Evolutionary conservation across 2,113 vertebrate genomes (phyloP), one percentile per base, ranked within the genome.

Genomic region (Sinocyclocheilus maitianheensis): DNA sequence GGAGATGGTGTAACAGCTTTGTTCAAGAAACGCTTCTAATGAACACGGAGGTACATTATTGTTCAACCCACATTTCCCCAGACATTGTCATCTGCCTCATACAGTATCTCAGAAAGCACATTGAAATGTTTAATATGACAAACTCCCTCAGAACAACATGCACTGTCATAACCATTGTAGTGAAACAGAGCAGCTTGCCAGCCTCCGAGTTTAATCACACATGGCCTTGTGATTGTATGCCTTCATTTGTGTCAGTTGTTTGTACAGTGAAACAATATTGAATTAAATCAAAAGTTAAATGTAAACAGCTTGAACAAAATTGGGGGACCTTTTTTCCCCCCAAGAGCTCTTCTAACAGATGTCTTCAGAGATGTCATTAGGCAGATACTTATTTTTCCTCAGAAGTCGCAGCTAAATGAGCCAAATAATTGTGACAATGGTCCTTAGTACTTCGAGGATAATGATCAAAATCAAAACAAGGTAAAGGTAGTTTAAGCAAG

Each of bases 221-320:
- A 76, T n/a, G 55, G 3, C 34, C 34, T 62, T 72, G 67, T 72
- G 12, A 74, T 81, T 69, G 46, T 37, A 87, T 48, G 14, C 30
- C 24, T 69, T 13, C 26, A 84, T 74, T 80, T 71, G 51, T 60
- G 77, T 30, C 43, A 43, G 20, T 62, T 83, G 74, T 84, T 84
- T 74, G 30, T 37, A 43, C 37, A 74, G 18, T 62, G 14, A 79
- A 84, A 37, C 67, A 67, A 26, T 72, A 24, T 20, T 60, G 51
- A 80, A 75, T n/a, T 20, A 72, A 75, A 20, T 63, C 22, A 83
- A 84, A 84, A 24, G 30, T 48, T 72, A 48, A 83, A 77, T 51
- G 71, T 43, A 24, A 67, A 83, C 51, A 76, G 78, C 60, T 63
- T 75, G 24, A 26, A 63, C 26, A 40, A 24, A 55, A 58, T 24